A percentile compares a stretch with the other conserved stretches of the same genome.
phyloP scores from a whole-genome alignment of 2,113 vertebrate genomes.

The Corynorhinus townsendii region DNA sequence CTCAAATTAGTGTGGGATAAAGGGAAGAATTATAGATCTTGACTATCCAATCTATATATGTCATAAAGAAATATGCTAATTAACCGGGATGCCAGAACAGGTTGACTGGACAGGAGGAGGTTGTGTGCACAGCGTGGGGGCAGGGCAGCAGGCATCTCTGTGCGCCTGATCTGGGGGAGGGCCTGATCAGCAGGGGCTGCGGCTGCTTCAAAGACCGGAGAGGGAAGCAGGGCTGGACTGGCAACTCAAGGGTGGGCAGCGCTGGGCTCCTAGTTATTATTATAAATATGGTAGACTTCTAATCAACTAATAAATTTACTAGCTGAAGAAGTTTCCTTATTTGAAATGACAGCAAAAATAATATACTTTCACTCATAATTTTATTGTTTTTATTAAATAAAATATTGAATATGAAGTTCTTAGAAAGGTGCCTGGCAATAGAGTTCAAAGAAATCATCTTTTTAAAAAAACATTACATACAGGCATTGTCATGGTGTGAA shows the following conservation, averaged over 20 bases:
- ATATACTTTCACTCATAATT: neutral
- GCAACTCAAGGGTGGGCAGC: too few relatives aligned
- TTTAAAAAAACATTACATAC: neutral
- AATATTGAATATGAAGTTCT: neutral
- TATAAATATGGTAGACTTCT: neutral
- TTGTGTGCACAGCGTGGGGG: too few relatives aligned
- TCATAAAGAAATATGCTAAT: too few relatives aligned
- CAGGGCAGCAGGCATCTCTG: too few relatives aligned
- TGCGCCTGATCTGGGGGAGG: too few relatives aligned
- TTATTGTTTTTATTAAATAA: neutral
- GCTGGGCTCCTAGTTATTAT: neutral
- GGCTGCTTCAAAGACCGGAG: too few relatives aligned
- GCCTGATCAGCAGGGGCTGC: too few relatives aligned
- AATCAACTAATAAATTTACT: neutral
- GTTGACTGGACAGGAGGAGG: too few relatives aligned
- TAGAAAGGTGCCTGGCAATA: neutral
- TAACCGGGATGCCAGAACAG: too few relatives aligned
- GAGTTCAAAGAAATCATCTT: neutral
- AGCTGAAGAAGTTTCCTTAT: neutral
- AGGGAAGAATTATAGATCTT: neutral
- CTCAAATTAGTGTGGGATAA: neutral
- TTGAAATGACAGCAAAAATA: constrained; percentile 3
- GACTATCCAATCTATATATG: neutral
- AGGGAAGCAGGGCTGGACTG: too few relatives aligned
- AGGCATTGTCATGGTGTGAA: neutral